Evolutionary conservation across 2,113 vertebrate species (phyloP).

Genomic region (Callospermophilus lateralis): DNA sequence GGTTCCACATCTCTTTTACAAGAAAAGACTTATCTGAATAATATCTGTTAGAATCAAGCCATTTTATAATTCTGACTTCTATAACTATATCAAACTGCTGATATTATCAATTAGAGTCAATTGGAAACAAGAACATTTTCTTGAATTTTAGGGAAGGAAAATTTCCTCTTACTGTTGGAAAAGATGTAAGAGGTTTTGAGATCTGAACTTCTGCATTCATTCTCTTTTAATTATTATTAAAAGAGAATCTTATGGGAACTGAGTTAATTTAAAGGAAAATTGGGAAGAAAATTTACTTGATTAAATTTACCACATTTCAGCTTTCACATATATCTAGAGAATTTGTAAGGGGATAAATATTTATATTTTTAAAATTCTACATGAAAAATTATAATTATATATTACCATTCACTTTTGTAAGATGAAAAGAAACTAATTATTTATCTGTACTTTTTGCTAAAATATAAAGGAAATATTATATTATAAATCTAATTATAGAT

Average conservation of each 20-base stretch:
- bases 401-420: not conserved
- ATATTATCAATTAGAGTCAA: not conserved
- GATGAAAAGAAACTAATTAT: not conserved
- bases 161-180: not conserved
- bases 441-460: not conserved
- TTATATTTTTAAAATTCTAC: not conserved
- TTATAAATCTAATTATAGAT: not conserved
- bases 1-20: not conserved
- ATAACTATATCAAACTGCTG: not conserved
- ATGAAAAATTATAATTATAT: not conserved
- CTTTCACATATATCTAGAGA: not conserved
- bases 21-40: not conserved
- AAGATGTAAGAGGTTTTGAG: not conserved
- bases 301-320: not conserved
- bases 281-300: not conserved
- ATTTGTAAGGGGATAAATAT: not conserved
- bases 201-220: not conserved
- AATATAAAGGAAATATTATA: not conserved
- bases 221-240: not conserved
- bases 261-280: not conserved
- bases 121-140: not conserved
- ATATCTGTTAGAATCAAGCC: not conserved
- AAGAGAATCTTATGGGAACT: not conserved
- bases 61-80: not conserved
- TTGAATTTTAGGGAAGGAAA: not conserved